These are phyloP conservation scores for Gymnarchus niloticus DNA, from an alignment of 2,113 vertebrate species.

Conservation along the genomic window DNA sequence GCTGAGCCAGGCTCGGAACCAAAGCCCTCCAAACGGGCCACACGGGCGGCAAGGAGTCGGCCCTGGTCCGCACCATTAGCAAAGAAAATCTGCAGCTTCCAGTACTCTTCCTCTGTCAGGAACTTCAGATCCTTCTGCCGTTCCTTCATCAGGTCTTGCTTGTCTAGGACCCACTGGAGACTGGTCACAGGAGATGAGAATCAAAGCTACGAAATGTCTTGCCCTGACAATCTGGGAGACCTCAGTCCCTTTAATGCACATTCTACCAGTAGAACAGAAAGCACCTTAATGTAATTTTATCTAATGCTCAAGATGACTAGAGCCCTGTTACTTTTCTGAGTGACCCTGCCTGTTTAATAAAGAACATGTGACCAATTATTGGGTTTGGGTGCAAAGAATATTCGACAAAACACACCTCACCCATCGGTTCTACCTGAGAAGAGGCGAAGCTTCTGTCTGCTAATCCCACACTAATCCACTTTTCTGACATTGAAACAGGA, in stretches of 20 bases:
- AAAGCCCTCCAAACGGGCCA: background rate
- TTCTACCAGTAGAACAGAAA: background rate
- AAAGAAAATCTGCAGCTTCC: conserved; percentile 99
- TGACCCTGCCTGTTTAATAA: background rate
- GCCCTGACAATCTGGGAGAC: conserved; percentile 1
- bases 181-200: conserved; percentile 53
- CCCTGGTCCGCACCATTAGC: conserved; percentile 78
- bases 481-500: background rate
- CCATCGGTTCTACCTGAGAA: background rate
- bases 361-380: no score
- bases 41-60: background rate
- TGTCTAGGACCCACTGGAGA: conserved; percentile 99
- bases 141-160: conserved; percentile 96
- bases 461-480: background rate
- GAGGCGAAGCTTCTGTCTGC: background rate
- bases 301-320: no score
- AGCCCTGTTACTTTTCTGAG: background rate
- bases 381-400: no score
- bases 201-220: background rate
- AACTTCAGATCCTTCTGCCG: conserved; percentile 97
- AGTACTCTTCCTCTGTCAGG: conserved; percentile 95
- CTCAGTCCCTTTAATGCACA: background rate
- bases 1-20: background rate
- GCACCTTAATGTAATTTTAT: background rate
- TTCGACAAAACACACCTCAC: no score